Evolutionary conservation across 2,797 vertebrate genomes (phyloP), one percentile per base, ranked within the genome.

Genomic region (Bryconaethiops microstoma): DNA sequence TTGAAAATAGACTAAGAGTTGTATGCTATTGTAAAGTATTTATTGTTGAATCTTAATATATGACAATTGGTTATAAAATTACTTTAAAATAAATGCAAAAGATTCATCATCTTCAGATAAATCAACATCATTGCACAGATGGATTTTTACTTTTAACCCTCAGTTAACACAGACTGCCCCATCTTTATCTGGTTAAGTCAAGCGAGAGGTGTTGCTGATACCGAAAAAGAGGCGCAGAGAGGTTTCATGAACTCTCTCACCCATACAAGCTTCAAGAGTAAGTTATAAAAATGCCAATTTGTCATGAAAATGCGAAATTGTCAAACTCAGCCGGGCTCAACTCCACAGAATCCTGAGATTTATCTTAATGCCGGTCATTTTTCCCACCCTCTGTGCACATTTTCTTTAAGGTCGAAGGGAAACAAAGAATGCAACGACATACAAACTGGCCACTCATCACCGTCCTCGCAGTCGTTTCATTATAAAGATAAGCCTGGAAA

Each of bases 161-260:
- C 29, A 29, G 29, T 29, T 29, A 35, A 35, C 35, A 35, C 35
- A 35, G 35, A 4, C 35, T 35, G 35, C 35, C 35, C 75, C 63
- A 8, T 73, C 17, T 60, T 55, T 77, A 65, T 80, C 59, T 48
- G 48, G 57, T 62, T n/a, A 45, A 42, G 68, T 14, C 29, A 0
- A 65, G 35, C 67, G 29, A 7, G 21, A 72, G 23, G 16, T 68
- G 69, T 42, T 74, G 25, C 68, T 63, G 73, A 54, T 40, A 79
- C 13, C 17, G 40, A 67, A 29, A 4, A 4, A 7, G 10, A 21
- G 70, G 50, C 8, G n/a, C 7, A 48, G 21, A 63, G 52, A 74
- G 10, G 25, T 29, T 64, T 29, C 10, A 0, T 62, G 72, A 55
- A 68, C 52, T 40, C 19, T 14, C 8, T 4, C 48, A 40, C 7